phyloP scores from a whole-genome alignment of 1,140 invertebrate species.

The Drosophila kikkawai region DNA sequence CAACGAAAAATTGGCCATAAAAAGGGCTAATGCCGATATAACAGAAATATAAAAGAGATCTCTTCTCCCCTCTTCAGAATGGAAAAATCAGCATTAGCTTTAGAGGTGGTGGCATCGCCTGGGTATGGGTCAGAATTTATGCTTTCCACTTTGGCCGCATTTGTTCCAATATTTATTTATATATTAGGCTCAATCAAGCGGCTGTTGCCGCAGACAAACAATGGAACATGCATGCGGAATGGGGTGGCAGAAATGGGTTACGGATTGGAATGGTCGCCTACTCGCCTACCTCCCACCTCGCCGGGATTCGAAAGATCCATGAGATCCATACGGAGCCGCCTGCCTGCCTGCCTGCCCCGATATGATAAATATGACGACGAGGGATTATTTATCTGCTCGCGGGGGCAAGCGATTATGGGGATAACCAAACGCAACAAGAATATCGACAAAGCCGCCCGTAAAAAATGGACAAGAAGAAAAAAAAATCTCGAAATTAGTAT shows the following conservation, averaged over 20 bases:
- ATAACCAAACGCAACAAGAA: slow-evolving; percentile 48
- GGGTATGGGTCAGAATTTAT: slow-evolving; percentile 54
- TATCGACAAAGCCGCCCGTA: slow-evolving; percentile 41
- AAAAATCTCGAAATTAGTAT: slow-evolving; percentile 77
- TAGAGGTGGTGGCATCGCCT: slow-evolving; percentile 9
- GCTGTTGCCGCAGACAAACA: slow-evolving; percentile 51
- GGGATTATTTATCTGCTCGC: slow-evolving; percentile 66
- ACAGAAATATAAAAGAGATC: slow-evolving; percentile 42
- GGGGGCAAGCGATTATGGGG: slow-evolving; percentile 70
- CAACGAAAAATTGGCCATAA: slow-evolving; percentile 76
- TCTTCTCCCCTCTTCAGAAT: slow-evolving; percentile 11
- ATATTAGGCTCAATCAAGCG: slow-evolving; percentile 67
- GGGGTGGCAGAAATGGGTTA: slow-evolving; percentile 64
- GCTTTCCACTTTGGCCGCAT: slow-evolving; percentile 72
- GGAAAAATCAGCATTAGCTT: slow-evolving; percentile 27
- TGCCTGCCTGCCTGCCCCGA: slow-evolving; percentile 34
- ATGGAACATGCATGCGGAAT: slow-evolving; percentile 45
- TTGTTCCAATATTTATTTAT: slow-evolving; percentile 71
- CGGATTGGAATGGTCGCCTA: slow-evolving; percentile 30
- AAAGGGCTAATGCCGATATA: slow-evolving; percentile 72
- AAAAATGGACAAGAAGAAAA: slow-evolving; percentile 24
- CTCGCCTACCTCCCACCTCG: slow-evolving; percentile 7
- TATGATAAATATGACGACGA: slow-evolving; percentile 67
- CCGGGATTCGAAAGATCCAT: slow-evolving; percentile 25
- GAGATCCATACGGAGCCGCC: slow-evolving; percentile 54